Evolutionary conservation across 1,140 invertebrate genomes (phyloP), one percentile per base, ranked within the genome.

Genomic region (Listronotus bonariensis): DNA sequence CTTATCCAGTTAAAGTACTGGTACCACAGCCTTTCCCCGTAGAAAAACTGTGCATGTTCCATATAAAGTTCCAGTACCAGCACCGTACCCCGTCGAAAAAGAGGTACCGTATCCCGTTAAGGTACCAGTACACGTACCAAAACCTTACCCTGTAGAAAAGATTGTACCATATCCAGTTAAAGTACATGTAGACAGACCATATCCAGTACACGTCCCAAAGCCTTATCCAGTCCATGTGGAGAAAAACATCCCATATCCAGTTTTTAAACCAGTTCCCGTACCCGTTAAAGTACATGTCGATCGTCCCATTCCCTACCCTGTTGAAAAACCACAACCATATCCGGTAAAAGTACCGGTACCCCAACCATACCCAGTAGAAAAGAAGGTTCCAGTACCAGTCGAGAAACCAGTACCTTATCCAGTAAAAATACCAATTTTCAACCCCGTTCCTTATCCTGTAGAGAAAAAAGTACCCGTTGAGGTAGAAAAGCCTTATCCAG

Each of bases 1-100:
- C 83, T 1, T 83, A 87, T 68, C 86, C 87, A 45, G 83, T 87
- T 59, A 85, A 85, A 70, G 85, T 88, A 3, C 82, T 85, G 49
- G 81, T 88, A 12, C 87, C 87, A 9, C 82, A 86, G 66, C 87
- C 87, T n/a, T 87, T 86, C 76, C 84, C 85, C 36, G 87, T 89
- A 26, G 86, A 87, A 72, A 88, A 69, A 84, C 83, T 67, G 77
- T 88, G 2, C 86, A 83, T 18, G 84, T 86, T 63, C 85, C 85
- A 20, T 84, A 87, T 15, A 85, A 87, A 77, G 85, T 88, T 6
- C 81, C 77, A 18, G 81, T 86, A 40, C 85, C 85, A 6, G 81
- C 83, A 67, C 86, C 86, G 11, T 87, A 87, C 77, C 85, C 86
- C 54, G 84, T 88, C 17, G 86, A 86, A 76, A 87, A 84, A 74